Conservation (phyloP, 2,113 vertebrate genomes). For the Struthio camelus region DNA sequence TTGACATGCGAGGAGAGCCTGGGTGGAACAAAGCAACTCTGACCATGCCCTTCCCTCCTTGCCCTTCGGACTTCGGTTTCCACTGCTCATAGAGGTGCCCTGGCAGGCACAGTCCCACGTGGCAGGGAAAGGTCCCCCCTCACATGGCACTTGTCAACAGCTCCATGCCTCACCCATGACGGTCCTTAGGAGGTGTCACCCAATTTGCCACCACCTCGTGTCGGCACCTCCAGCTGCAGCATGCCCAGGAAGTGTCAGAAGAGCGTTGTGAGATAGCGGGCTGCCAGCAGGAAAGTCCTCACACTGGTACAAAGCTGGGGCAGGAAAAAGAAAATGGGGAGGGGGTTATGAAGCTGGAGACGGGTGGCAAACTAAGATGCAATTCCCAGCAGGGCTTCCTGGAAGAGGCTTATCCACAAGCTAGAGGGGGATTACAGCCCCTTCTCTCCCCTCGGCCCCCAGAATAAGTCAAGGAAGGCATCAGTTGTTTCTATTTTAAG, state of each 20-base stretch:
- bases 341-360: neutral
- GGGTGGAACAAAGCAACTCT: neutral
- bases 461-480: constrained; percentile 30
- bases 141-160: rapidly evolving
- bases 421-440: constrained; percentile 3
- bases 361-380: neutral
- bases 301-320: neutral
- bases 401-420: neutral
- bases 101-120: rapidly evolving
- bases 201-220: neutral
- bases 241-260: rapidly evolving
- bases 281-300: neutral
- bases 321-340: neutral
- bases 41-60: neutral
- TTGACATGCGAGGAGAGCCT: constrained; percentile 24
- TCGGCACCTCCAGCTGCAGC: neutral
- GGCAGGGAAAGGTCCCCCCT: rapidly evolving
- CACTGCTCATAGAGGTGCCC: rapidly evolving
- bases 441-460: neutral
- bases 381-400: neutral
- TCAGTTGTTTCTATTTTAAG: constrained; percentile 56
- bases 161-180: rapidly evolving
- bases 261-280: neutral
- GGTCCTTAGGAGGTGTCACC: neutral
- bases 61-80: neutral